Percentiles rank a stretch among this genome's conserved stretches.
phyloP scores from a whole-genome alignment of 2,888 invertebrate genomes.

The Drosophila pegasa region DNA sequence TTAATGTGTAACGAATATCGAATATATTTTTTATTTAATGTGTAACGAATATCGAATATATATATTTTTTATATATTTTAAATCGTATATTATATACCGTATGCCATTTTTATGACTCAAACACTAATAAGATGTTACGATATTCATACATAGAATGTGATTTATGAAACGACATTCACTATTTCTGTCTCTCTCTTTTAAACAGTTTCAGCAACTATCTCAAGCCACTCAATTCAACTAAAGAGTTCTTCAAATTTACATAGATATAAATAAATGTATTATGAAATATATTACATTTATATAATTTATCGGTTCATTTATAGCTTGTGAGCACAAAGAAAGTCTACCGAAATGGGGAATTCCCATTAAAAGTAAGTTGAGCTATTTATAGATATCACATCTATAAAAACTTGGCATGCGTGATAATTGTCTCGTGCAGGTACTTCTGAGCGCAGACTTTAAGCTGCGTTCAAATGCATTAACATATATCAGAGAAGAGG shows the following conservation, averaged over 20 bases:
- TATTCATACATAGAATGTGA: no score
- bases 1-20: background rate
- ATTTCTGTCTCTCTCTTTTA: no score
- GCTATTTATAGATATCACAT: background rate
- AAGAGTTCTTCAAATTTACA: no score
- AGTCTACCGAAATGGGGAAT: background rate
- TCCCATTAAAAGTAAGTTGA: background rate
- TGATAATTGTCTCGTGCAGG: background rate
- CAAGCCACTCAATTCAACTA: background rate
- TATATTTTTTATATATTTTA: no score
- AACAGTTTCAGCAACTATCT: background rate
- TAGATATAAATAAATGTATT: background rate
- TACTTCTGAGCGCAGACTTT: conserved; percentile 11
- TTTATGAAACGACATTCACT: no score
- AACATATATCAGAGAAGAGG: conserved; percentile 1
- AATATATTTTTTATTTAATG: no score
- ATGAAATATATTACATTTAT: background rate
- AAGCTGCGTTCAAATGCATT: conserved; percentile 20
- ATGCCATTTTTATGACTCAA: no score
- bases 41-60: no score
- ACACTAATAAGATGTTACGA: no score
- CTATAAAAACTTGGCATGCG: background rate
- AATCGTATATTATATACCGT: no score
- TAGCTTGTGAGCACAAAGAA: background rate
- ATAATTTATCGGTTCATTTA: background rate